Conservation (phyloP, 2,797 vertebrate genomes). For the Gobionotothen gibberifrons region DNA sequence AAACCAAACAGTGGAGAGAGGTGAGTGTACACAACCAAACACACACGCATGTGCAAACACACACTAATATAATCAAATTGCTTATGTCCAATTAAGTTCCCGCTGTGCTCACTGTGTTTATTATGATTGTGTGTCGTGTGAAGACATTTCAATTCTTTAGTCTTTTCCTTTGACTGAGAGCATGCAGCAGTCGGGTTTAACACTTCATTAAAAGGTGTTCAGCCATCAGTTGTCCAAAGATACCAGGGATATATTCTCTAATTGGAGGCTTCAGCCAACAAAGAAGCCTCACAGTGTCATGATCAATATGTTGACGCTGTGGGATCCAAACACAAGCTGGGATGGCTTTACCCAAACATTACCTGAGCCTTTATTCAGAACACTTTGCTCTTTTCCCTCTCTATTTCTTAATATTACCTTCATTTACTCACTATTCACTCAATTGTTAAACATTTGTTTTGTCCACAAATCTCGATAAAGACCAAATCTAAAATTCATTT, state of each 20-base stretch:
- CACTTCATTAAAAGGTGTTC: constrained; percentile 52
- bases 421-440: background rate
- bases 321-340: constrained; percentile 24
- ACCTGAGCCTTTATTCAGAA: background rate
- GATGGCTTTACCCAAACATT: constrained; percentile 25
- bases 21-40: constrained; percentile 76
- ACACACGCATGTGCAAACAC: constrained; percentile 12
- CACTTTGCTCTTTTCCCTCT: background rate
- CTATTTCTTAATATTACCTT: background rate
- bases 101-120: constrained; percentile 13
- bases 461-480: background rate
- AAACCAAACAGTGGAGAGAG: constrained; percentile 96
- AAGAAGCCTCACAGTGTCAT: constrained; percentile 26
- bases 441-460: background rate
- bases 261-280: constrained; percentile 52
- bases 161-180: constrained; percentile 5
- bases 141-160: constrained; percentile 20
- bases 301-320: constrained; percentile 63
- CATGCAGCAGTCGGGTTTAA: constrained; percentile 15
- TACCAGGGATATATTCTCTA: constrained; percentile 47
- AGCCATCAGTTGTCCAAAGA: constrained; percentile 50
- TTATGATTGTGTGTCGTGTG: background rate
- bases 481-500: background rate
- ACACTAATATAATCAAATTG: constrained; percentile 6
- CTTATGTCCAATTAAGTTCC: constrained; percentile 43